A percentile compares a stretch with the other conserved stretches of the same genome.
Evolutionary conservation across 1,140 invertebrate genomes (phyloP).

Genomic region (Halictus rubicundus): DNA sequence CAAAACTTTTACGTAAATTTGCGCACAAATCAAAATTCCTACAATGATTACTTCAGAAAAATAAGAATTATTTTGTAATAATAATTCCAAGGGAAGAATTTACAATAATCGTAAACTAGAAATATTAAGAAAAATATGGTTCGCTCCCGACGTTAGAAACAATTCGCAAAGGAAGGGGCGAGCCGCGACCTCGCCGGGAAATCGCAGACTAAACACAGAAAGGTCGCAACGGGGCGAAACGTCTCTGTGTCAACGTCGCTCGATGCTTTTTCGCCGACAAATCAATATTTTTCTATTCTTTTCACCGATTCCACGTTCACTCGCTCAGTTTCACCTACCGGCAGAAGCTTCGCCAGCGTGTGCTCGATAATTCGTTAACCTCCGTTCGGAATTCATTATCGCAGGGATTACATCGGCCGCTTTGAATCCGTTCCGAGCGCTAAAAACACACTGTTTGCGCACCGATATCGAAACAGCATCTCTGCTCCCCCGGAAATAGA

Average conservation of each 20-base stretch:
- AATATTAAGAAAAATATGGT: too few species aligned
- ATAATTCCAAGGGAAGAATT: too few species aligned
- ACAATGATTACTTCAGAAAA: too few species aligned
- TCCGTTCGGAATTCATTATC: not conserved
- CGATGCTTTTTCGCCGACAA: not conserved
- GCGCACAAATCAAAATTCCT: too few species aligned
- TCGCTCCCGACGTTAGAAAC: not conserved
- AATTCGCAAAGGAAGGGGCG: too few species aligned
- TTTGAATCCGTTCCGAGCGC: too few species aligned
- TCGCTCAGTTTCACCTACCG: not conserved
- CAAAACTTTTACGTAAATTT: too few species aligned
- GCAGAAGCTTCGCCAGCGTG: not conserved
- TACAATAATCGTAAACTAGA: too few species aligned
- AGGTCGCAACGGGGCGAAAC: not conserved
- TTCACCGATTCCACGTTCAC: not conserved
- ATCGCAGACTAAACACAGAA: too few species aligned
- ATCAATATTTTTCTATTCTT: constrained; percentile 4
- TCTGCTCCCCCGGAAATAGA: not conserved
- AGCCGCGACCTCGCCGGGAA: not conserved
- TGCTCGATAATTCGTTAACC: not conserved
- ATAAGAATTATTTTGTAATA: too few species aligned
- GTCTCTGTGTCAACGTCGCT: not conserved
- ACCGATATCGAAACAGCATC: not conserved
- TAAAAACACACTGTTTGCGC: not conserved
- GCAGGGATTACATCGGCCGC: too few species aligned